Evolutionary conservation across 1,140 invertebrate species (phyloP), one percentile per base, ranked within the genome.

Genomic region (Temnothorax nylanderi): DNA sequence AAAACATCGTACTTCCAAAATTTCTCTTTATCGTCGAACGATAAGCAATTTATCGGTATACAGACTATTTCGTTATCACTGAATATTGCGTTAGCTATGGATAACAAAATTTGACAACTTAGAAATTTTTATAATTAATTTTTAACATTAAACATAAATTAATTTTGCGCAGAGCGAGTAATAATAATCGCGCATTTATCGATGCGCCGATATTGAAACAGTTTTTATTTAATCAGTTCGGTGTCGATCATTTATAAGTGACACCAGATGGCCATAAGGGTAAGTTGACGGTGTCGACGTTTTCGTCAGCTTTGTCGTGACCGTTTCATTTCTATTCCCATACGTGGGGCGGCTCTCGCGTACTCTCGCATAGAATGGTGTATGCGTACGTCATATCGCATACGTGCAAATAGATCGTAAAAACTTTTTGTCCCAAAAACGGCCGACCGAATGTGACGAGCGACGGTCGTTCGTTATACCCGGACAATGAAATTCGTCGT

Each of bases 401-500:
- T 64, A 67, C 76, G 75, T 74, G 41, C 80, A 84, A 84, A 84
- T 75, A 84, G 69, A 84, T 84, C 67, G 44, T 84, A 84, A 84
- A 84, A 84, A 60, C 56, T 84, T 74, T 84, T 60, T 60, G 54
- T 75, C 26, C 54, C 13, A 18, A 84, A 60, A 72, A 84, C 80
- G 26, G 41, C 41, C 69, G 69, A 11, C 58, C 32, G 51, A 84
- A 74, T 75, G 56, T 72, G 67, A 82, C 54, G 67, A 81, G 77
- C 64, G 65, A 81, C 65, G 51, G 67, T 75, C 69, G 80, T 84
- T 75, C 41, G 69, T 82, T 82, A 82, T 82, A 74, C 26, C 13
- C 54, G 69, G 56, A 82, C 80, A 84, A 75, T 84, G 69, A 84
- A 75, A 84, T 54, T 41, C 80, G 80, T 58, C 80, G 67, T 37